A percentile compares a stretch with the other conserved stretches of the same genome.
These are phyloP conservation scores for Scaptodrosophila latifasciaeformis DNA, from an alignment of 2,888 invertebrate genomes.

Conservation along the genomic window DNA sequence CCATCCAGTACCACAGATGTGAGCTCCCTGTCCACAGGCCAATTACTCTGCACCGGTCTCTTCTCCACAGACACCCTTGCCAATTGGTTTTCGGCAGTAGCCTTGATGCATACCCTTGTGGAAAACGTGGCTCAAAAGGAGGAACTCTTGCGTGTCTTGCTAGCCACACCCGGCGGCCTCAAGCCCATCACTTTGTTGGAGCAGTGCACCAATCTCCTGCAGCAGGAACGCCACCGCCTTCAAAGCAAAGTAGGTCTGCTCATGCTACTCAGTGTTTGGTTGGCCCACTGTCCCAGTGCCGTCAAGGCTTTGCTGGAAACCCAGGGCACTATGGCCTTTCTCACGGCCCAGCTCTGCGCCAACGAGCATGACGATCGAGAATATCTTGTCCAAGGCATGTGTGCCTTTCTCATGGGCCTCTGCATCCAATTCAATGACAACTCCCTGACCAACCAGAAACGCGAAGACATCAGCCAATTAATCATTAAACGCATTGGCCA, in stretches of 20 bases:
- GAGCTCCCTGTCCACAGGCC: slow-evolving; percentile 85
- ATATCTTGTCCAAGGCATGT: slow-evolving; percentile 88
- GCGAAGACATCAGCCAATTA: slow-evolving; percentile 84
- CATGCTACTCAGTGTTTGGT: slow-evolving; percentile 93
- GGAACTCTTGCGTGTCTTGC: slow-evolving; percentile 90
- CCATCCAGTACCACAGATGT: slow-evolving; percentile 89
- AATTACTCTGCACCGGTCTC: slow-evolving; percentile 93
- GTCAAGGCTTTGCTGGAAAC: slow-evolving; percentile 88
- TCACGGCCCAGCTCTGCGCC: slow-evolving; percentile 86
- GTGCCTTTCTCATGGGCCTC: slow-evolving; percentile 94
- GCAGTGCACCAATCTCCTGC: slow-evolving; percentile 89
- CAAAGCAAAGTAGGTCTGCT: slow-evolving; percentile 92
- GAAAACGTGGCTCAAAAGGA: slow-evolving; percentile 92
- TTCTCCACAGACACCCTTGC: slow-evolving; percentile 91
- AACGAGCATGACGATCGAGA: slow-evolving; percentile 95
- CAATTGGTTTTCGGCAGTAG: slow-evolving; percentile 96
- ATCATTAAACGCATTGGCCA: slow-evolving; percentile 92
- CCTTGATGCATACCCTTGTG: slow-evolving; percentile 91
- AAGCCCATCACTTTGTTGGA: slow-evolving; percentile 92
- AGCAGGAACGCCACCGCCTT: slow-evolving; percentile 80
- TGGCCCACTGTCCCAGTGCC: slow-evolving; percentile 87
- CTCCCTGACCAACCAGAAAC: slow-evolving; percentile 83
- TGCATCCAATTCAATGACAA: slow-evolving; percentile 94
- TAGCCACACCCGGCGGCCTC: slow-evolving; percentile 89
- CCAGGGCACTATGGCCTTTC: slow-evolving; percentile 88